phyloP scores from a whole-genome alignment of 2,113 vertebrate species.

The Morone chrysops region DNA sequence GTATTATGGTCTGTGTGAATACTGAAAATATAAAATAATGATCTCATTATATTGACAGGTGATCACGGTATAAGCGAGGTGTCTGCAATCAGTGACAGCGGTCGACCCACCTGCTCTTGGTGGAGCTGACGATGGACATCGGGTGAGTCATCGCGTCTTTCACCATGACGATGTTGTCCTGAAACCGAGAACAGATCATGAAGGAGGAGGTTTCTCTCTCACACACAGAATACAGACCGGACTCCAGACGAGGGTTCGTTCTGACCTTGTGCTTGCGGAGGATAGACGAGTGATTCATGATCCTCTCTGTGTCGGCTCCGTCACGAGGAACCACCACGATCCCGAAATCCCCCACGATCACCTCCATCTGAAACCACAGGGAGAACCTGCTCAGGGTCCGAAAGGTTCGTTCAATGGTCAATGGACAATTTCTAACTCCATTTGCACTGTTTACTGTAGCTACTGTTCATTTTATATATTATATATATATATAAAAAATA shows the following conservation, averaged over 20 bases:
- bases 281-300: conserved; percentile 98
- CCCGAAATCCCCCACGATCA: conserved; percentile 97
- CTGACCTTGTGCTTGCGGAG: conserved; percentile 96
- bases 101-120: conserved; percentile 94
- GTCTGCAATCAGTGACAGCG: no score
- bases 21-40: no score
- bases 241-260: not conserved
- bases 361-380: conserved; percentile 90
- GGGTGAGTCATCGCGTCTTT: conserved; percentile 92
- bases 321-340: conserved; percentile 98
- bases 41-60: no score
- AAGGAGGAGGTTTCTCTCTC: not conserved
- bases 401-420: no score
- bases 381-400: not conserved
- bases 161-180: conserved; percentile 96
- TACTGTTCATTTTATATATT: no score
- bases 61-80: no score
- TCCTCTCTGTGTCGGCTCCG: conserved; percentile 91
- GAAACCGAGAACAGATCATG: conserved; percentile 28
- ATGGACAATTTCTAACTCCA: no score
- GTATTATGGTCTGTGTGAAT: no score
- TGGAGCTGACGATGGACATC: conserved; percentile 96
- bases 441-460: no score
- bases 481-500: no score
- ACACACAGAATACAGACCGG: no score